Conservation (phyloP, 2,888 invertebrate genomes). For the Cephus nigrinus region DNA sequence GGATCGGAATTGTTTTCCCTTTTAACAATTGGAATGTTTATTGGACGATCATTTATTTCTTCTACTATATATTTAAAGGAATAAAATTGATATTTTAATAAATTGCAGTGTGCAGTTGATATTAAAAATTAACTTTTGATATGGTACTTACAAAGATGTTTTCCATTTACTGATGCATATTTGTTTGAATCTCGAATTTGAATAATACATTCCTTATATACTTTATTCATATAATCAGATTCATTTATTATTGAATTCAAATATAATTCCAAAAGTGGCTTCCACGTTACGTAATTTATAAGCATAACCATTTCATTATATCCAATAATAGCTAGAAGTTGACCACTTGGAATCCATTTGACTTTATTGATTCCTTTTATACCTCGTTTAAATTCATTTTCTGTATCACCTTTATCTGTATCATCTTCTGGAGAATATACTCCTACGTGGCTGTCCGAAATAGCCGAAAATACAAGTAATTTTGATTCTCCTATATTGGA, state of each 20-base stretch:
- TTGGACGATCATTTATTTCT: constrained; percentile 52
- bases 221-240: constrained; percentile 49
- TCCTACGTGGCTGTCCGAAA: constrained; percentile 52
- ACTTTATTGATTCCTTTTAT: constrained; percentile 56
- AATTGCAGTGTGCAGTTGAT: background rate
- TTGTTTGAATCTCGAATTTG: constrained; percentile 39
- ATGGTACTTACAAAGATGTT: constrained; percentile 47
- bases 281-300: constrained; percentile 60
- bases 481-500: constrained; percentile 51
- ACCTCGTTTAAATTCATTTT: constrained; percentile 25
- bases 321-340: constrained; percentile 56
- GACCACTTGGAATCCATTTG: constrained; percentile 57
- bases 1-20: constrained; percentile 35
- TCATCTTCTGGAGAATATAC: constrained; percentile 45
- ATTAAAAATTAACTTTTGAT: background rate
- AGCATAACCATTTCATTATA: constrained; percentile 57
- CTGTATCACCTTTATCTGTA: constrained; percentile 2
- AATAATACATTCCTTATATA: constrained; percentile 51
- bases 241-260: constrained; percentile 56
- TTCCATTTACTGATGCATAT: constrained; percentile 22
- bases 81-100: background rate
- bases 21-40: constrained; percentile 53
- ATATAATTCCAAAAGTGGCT: constrained; percentile 48
- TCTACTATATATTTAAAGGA: constrained; percentile 42
- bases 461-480: constrained; percentile 54